Base-by-base conservation (phyloP, 2,888 invertebrate species). In the Caenorhabditis becei region DNA sequence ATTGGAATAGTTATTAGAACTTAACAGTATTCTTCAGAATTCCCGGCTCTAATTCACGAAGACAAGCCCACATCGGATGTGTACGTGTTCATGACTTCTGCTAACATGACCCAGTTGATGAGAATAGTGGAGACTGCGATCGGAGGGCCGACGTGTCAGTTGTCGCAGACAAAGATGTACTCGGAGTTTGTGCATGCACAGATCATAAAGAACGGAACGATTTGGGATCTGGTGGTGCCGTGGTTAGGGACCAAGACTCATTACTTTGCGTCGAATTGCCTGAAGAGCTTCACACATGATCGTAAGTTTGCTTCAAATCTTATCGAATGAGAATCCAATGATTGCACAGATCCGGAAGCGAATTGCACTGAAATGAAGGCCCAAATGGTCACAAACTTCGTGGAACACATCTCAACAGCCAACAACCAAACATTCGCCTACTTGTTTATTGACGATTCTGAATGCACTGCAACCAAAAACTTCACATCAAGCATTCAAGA, bases 131-230 rank as follows among this genome's bases (percentile, higher is more conserved):
- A 47, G 7, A 32, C 56, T 5, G 65, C 79, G 2, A 72, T 81
- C 14, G 47, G 47, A 16, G 83, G 85, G 5, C 72, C 69, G 2
- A 74, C 81, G 20, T 85, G 85, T 70, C 61, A 63, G 24, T 56
- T 85, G 41, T 28, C 79, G 26, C 56, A 26, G 24, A 83, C 79
- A 0, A 83, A 75, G 37, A 83, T 85, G 83, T 82, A 81, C 62
- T 77, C 77, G 7, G 26, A 77, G 8, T 84, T 83, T 41, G 70
- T 84, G 4, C 72, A 80, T 18, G 5, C 67, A 16, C 80, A 74
- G 41, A 66, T 75, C 11, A 67, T 69, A 14, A 44, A 65, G 54
- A 74, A 80, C 51, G 80, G 56, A 0, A 74, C 80, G 18, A 41
- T 65, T 59, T 80, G 75, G 80, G 54, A 77, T 18, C 14, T 80